These are phyloP conservation scores for Macaria liturata DNA, from an alignment of 2,888 invertebrate genomes.

Conservation along the genomic window DNA sequence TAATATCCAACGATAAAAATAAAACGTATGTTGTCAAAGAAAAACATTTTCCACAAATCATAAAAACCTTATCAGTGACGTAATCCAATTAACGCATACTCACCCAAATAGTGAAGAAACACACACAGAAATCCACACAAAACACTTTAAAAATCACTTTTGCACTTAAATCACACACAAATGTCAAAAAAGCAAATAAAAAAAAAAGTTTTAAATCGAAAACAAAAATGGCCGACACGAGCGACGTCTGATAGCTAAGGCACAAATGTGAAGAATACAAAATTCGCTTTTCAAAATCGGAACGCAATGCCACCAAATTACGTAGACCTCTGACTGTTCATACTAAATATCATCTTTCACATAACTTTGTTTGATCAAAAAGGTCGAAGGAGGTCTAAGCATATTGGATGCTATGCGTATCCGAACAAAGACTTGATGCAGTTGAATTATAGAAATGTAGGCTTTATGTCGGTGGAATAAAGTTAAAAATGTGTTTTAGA, in stretches of 20 bases:
- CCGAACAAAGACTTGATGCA: not conserved
- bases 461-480: constrained; percentile 7
- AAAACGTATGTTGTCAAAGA: not conserved
- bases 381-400: constrained; percentile 11
- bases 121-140: constrained; percentile 6
- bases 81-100: constrained; percentile 22
- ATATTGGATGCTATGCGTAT: constrained; percentile 19
- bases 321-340: constrained; percentile 38
- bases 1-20: not conserved
- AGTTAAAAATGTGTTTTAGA: constrained; percentile 20
- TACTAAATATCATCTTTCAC: constrained; percentile 9
- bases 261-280: constrained; percentile 67
- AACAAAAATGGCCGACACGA: constrained; percentile 56
- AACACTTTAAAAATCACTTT: constrained; percentile 4
- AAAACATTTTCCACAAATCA: constrained; percentile 13
- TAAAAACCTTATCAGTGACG: constrained; percentile 26
- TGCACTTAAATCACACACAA: constrained; percentile 21
- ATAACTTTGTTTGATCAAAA: constrained; percentile 22
- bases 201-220: constrained; percentile 37
- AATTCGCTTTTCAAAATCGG: constrained; percentile 73
- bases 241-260: constrained; percentile 34
- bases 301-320: constrained; percentile 48
- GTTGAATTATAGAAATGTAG: not conserved
- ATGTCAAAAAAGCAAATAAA: constrained; percentile 21
- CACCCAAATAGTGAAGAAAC: constrained; percentile 10